Base-by-base conservation (phyloP, 2,797 vertebrate genomes). In the Gila robusta region DNA sequence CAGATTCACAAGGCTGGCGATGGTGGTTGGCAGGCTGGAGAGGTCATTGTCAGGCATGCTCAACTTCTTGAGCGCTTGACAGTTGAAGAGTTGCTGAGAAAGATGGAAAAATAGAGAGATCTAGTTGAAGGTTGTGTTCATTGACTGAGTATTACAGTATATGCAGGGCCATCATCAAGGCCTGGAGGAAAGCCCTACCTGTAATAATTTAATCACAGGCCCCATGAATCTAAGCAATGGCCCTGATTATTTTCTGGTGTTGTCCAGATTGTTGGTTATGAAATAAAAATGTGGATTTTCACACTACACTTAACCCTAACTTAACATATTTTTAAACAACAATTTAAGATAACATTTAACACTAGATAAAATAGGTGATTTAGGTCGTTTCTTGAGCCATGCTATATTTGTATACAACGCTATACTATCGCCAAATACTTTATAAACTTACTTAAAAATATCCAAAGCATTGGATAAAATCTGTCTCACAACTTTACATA, bases 21-120 rank as follows among this genome's bases (percentile, higher is more conserved):
- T 99, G 90, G 96, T 96, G 90, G 97, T 96, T 82, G 98, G 98
- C 93, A 99, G 96, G 90, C 91, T 98, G 89, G 98, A 98, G 87
- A 99, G 97, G 95, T 99, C 98, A 47, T 99, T 99, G 94, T 99
- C 98, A 21, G 98, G 98, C 87, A 99, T 97, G 93, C 98, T 99
- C 93, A 99, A 95, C 94, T 99, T 99, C 92, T 97, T 95, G 81
- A 99, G 94, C 84, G 98, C 97, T 93, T 99, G 98, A 96, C 98
- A 99, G 97, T 95, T 98, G 96, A 99, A 99, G 93, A 99, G 96
- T 99, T 99, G 98, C 98, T 99, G 94, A 54, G 93, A 96, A 39
- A 72, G 52, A 62, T 1, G 19, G 49, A 81, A 32, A 86, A 47
- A 80, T 26, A 66, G 11, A 35, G 37, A 79, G n/a, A 56, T 44